Percentiles rank a stretch among this genome's conserved stretches.
phyloP scores from a whole-genome alignment of 1,140 invertebrate species.

The Meloidogyne chitwoodi region DNA sequence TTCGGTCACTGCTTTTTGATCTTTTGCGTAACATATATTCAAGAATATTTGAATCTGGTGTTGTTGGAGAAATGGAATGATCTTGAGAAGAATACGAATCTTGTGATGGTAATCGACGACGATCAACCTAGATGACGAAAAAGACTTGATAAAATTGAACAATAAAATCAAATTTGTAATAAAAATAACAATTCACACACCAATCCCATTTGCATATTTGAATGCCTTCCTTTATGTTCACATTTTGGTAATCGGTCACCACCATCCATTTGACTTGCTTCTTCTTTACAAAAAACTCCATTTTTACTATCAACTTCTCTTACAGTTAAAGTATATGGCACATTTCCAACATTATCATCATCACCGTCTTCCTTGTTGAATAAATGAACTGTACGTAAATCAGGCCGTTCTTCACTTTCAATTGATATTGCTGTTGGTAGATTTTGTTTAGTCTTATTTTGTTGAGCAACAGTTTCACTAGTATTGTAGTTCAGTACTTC shows the following conservation, averaged over 20 bases:
- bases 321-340: constrained; percentile 46
- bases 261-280: not conserved
- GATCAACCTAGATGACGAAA: constrained; percentile 32
- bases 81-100: constrained; percentile 45
- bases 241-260: not conserved
- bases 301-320: constrained; percentile 15
- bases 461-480: not conserved
- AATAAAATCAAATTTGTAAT: not conserved
- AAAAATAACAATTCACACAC: constrained; percentile 15
- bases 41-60: constrained; percentile 27
- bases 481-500: constrained; percentile 10
- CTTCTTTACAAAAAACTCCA: not conserved
- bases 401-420: constrained; percentile 37
- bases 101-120: constrained; percentile 39
- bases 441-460: not conserved
- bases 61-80: constrained; percentile 47
- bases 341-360: constrained; percentile 4
- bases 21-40: not conserved
- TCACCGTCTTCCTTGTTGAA: constrained; percentile 26
- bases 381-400: constrained; percentile 38
- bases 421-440: constrained; percentile 31
- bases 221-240: not conserved
- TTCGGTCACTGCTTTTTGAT: not conserved
- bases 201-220: constrained; percentile 39
- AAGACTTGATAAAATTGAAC: constrained; percentile 2